These are phyloP conservation scores for Picus viridis DNA, from an alignment of 2,797 vertebrate species.

Conservation along the genomic window DNA sequence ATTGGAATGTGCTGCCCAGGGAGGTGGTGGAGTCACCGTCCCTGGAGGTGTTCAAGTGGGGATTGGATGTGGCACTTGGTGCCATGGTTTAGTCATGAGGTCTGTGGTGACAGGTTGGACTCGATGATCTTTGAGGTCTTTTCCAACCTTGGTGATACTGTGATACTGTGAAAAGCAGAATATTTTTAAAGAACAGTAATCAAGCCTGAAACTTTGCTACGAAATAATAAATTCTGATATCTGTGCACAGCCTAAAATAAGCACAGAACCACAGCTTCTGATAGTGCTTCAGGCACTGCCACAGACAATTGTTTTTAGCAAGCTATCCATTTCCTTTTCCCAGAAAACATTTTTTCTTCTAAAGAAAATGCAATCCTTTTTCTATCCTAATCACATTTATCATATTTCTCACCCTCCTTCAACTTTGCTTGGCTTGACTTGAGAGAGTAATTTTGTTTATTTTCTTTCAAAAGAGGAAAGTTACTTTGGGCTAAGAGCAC, in stretches of 20 bases:
- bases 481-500: neutral
- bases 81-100: too few species aligned
- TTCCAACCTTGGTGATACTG: too few species aligned
- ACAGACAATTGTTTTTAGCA: neutral
- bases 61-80: too few species aligned
- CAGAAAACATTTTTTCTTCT: neutral
- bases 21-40: too few species aligned
- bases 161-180: neutral
- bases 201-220: neutral
- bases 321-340: neutral
- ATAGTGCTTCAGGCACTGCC: neutral
- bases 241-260: neutral
- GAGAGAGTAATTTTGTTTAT: neutral
- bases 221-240: neutral
- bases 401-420: neutral
- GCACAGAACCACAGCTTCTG: neutral
- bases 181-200: neutral
- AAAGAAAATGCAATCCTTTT: neutral
- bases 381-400: neutral
- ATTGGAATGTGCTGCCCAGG: too few species aligned
- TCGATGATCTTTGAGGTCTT: too few species aligned
- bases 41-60: too few species aligned
- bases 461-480: constrained; percentile 16
- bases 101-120: too few species aligned
- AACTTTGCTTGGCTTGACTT: neutral